A percentile compares a stretch with the other conserved stretches of the same genome.
Evolutionary conservation across 1,140 invertebrate genomes (phyloP).

Genomic region (Drosophila cardini): DNA sequence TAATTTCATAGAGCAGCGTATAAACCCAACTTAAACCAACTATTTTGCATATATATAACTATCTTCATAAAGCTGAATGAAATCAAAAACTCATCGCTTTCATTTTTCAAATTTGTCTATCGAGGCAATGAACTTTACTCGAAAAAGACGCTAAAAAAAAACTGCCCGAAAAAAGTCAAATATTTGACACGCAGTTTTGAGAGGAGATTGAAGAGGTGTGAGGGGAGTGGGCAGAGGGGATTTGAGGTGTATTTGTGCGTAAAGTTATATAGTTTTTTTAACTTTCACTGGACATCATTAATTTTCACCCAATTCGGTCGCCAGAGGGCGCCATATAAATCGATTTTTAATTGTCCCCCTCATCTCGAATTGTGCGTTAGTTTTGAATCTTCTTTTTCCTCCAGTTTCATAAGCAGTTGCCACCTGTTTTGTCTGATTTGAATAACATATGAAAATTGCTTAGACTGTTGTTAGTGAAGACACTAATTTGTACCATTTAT

Average conservation of each 20-base stretch:
- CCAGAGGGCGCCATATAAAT: conserved; percentile 60
- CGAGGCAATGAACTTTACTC: conserved; percentile 60
- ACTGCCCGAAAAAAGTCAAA: conserved; percentile 33
- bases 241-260: conserved; percentile 30
- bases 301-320: conserved; percentile 58
- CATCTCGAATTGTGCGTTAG: conserved; percentile 40
- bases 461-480: conserved; percentile 4
- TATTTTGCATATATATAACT: conserved; percentile 54
- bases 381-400: conserved; percentile 18
- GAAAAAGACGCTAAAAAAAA: conserved; percentile 27
- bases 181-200: conserved; percentile 62
- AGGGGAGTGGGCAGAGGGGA: neutral
- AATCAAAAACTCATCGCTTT: conserved; percentile 63
- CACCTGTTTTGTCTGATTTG: conserved; percentile 47
- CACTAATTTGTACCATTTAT: conserved; percentile 74
- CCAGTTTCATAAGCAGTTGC: conserved; percentile 60
- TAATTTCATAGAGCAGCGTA: conserved; percentile 24
- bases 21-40: conserved; percentile 8
- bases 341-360: conserved; percentile 73
- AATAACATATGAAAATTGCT: conserved; percentile 54
- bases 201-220: conserved; percentile 24
- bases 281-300: conserved; percentile 79
- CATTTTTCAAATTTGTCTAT: conserved; percentile 55
- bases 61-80: conserved; percentile 33
- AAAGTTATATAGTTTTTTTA: conserved; percentile 50